Evolutionary conservation across 1,140 invertebrate species (phyloP), one percentile per base, ranked within the genome.

Genomic region (Maconellicoccus hirsutus): DNA sequence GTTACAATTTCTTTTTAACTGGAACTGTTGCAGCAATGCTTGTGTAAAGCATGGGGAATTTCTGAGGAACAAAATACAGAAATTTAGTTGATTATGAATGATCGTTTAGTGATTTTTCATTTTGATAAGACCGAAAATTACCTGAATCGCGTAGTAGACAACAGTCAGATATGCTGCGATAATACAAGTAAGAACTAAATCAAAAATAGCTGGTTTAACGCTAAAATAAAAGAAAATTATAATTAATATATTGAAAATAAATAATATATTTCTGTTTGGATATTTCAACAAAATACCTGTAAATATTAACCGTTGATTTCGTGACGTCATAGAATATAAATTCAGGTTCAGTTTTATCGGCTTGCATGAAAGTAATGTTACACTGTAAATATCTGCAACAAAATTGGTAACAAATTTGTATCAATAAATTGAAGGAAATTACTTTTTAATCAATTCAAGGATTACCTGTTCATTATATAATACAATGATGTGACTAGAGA

Each of bases 151-250:
- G 61, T 94, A 83, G 79, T 96, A 98, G 12, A 97, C 83, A 7
- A 87, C 73, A 33, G 83, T 84, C 63, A 98, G 82, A 79, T 98
- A 98, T 8, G 85, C 80, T 39, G 87, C 82, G 77, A 98, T 97
- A 29, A 86, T 85, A 72, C 93, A 77, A 8, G 94, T 96, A 1
- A 98, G 83, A 74, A 98, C 89, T 42, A 98, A 86, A 84, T 98
- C 96, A 82, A 98, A 98, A 61, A 98, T 87, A 25, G 96, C 95
- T 74, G 96, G 96, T 78, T 98, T 98, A 4, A 98, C 95, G 81
- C 92, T 93, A 81, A 73, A 86, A 86, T 70, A 76, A 77, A 80
- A 80, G 73, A 76, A 75, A 76, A 21, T 25, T 69, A 25, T 69
- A 69, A 25, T 69, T n/a, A 1, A 69, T 16, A 21, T 8, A 69